Evolutionary conservation across 2,888 invertebrate genomes (phyloP).

Genomic region (Achlya flavicornis): DNA sequence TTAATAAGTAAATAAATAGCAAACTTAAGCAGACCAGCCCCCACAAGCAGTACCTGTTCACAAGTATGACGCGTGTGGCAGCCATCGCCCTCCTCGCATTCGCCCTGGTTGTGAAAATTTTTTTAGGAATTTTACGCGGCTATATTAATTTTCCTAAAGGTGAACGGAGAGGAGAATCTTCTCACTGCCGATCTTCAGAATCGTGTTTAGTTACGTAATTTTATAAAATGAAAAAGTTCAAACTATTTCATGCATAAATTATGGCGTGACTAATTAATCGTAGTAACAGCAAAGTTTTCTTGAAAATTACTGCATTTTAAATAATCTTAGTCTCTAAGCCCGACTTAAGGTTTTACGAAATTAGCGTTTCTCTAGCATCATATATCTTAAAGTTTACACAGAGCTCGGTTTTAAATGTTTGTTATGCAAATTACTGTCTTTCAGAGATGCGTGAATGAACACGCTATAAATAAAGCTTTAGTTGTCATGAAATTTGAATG

Average conservation of each 20-base stretch:
- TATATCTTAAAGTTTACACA: conserved; percentile 19
- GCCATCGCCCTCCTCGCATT: too few relatives aligned
- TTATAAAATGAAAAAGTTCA: not conserved
- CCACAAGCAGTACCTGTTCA: too few relatives aligned
- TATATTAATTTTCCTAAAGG: too few relatives aligned
- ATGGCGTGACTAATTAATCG: not conserved
- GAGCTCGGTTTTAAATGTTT: conserved; percentile 45
- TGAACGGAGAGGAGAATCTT: too few relatives aligned
- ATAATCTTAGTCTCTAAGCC: not conserved
- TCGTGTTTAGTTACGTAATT: not conserved
- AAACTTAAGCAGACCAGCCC: too few relatives aligned
- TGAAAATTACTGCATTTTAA: not conserved
- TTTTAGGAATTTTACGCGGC: too few relatives aligned
- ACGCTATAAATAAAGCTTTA: conserved; percentile 31
- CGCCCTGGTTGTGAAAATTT: too few relatives aligned
- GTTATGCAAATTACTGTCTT: conserved; percentile 52
- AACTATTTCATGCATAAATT: not conserved
- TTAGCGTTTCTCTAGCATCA: not conserved
- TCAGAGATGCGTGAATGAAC: conserved; percentile 44
- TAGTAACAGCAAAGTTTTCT: not conserved
- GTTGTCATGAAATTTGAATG: conserved; percentile 37
- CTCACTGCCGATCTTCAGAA: too few relatives aligned
- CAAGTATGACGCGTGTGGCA: too few relatives aligned
- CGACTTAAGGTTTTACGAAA: not conserved
- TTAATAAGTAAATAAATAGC: too few relatives aligned